phyloP scores from a whole-genome alignment of 2,888 invertebrate species.

The Slavum lentiscoides region DNA sequence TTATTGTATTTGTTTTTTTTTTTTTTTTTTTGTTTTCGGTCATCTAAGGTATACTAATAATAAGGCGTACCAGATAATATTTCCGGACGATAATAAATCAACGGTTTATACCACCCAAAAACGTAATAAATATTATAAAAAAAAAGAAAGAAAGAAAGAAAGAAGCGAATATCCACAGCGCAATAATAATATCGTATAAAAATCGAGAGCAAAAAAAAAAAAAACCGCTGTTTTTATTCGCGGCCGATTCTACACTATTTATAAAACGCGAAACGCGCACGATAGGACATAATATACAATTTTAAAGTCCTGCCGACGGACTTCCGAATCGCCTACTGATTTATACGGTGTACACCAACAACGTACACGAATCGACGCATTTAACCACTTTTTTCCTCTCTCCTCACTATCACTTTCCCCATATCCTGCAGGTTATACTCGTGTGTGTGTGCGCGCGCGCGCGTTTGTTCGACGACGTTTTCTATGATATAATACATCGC shows the following conservation, averaged over 20 bases:
- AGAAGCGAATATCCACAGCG: background rate
- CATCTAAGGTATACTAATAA: background rate
- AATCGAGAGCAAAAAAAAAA: conserved; percentile 10
- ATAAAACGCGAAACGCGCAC: conserved; percentile 14
- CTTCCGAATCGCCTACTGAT: conserved; percentile 38
- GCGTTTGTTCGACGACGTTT: background rate
- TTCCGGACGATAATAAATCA: conserved; percentile 3
- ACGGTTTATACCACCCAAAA: background rate
- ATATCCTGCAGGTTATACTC: background rate
- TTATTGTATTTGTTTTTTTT: no score
- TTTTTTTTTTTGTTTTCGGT: background rate
- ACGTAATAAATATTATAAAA: background rate
- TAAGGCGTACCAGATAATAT: background rate
- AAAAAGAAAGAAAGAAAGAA: conserved; percentile 7
- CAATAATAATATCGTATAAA: conserved; percentile 1
- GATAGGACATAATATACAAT: conserved; percentile 21
- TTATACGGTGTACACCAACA: conserved; percentile 10
- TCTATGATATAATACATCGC: no score
- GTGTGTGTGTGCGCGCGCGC: background rate
- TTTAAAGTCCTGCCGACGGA: conserved; percentile 36
- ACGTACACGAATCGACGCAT: conserved; percentile 35
- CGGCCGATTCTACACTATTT: background rate
- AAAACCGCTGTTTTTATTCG: conserved; percentile 27
- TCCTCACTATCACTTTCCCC: background rate
- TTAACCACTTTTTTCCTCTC: conserved; percentile 2